These are phyloP conservation scores for Eumacrocentrus americanus DNA, from an alignment of 2,888 invertebrate genomes.

Conservation along the genomic window DNA sequence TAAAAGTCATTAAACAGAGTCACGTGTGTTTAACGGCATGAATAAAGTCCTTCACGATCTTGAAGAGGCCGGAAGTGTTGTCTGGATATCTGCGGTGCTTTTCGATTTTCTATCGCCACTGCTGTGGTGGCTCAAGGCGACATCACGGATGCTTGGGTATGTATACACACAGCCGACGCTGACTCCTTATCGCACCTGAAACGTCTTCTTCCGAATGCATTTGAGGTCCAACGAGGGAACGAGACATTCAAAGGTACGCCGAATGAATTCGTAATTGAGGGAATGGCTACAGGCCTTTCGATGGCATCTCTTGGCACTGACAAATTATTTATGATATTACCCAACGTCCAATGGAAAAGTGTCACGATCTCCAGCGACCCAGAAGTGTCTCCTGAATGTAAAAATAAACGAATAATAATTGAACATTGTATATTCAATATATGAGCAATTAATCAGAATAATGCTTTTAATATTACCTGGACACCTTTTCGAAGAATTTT, in stretches of 20 bases:
- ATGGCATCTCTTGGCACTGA: background rate
- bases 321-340: constrained; percentile 6
- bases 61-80: constrained; percentile 10
- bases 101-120: background rate
- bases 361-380: constrained; percentile 1
- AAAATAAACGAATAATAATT: background rate
- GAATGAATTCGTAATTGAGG: constrained; percentile 15
- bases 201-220: background rate
- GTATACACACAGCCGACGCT: background rate
- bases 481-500: constrained; percentile 35
- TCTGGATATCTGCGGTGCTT: background rate
- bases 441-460: background rate
- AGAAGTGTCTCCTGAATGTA: constrained; percentile 20
- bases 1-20: background rate
- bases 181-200: constrained; percentile 14
- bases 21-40: background rate
- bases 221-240: constrained; percentile 6
- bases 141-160: background rate
- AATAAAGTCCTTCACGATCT: constrained; percentile 5
- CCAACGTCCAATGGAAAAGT: background rate
- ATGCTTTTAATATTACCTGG: constrained; percentile 28
- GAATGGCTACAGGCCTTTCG: background rate
- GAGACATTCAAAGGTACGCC: constrained; percentile 10
- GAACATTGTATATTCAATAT: background rate
- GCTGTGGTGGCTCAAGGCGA: background rate